Percentiles rank a stretch among this genome's conserved stretches.
Conservation (phyloP, 2,113 vertebrate species). For the Cricetomys ansorgei region DNA sequence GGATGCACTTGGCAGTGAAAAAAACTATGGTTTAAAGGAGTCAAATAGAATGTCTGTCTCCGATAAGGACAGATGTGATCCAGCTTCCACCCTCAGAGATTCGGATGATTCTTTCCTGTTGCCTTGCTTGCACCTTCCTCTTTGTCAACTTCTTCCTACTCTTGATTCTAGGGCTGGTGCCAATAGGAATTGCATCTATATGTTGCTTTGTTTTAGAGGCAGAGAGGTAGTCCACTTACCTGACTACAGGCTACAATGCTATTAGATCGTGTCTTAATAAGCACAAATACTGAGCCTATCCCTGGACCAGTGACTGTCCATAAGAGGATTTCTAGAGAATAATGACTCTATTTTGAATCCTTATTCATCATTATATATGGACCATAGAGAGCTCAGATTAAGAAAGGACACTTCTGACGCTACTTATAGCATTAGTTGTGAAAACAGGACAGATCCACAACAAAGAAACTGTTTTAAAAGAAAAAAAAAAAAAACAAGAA, state of each 20-base stretch:
- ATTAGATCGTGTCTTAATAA: background rate
- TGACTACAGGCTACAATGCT: background rate
- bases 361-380: background rate
- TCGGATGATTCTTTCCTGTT: background rate
- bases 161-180: background rate
- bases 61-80: background rate
- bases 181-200: background rate
- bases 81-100: background rate
- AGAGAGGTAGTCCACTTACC: background rate
- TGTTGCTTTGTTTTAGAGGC: background rate
- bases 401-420: background rate
- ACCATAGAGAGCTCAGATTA: background rate
- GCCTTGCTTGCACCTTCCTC: background rate
- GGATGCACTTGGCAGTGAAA: background rate
- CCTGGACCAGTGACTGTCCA: background rate
- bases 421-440: background rate
- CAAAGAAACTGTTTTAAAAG: background rate
- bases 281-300: background rate
- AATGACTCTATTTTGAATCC: background rate
- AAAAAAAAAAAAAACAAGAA: background rate
- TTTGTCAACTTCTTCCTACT: background rate
- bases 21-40: background rate
- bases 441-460: background rate
- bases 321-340: background rate
- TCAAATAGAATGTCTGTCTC: background rate